These are phyloP conservation scores for Piezodorus guildinii DNA, from an alignment of 1,140 invertebrate species.

Conservation along the genomic window DNA sequence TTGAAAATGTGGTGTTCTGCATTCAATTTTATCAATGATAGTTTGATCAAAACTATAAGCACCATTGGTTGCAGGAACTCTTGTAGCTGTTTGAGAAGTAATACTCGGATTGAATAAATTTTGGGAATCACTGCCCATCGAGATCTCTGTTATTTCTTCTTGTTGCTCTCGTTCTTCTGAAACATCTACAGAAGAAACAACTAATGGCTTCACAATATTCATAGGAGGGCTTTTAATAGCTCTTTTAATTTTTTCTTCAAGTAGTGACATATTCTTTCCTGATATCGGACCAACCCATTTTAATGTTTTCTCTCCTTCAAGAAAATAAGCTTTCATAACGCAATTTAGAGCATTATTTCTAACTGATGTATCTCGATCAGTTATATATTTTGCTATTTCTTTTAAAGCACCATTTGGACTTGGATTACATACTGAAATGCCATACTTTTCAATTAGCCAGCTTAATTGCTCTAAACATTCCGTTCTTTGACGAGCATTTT, in stretches of 20 bases:
- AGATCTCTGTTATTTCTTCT: too few relatives aligned
- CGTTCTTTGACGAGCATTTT: slow-evolving; percentile 87
- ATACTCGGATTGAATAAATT: too few relatives aligned
- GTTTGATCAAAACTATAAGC: slow-evolving; percentile 24
- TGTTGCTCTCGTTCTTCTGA: too few relatives aligned
- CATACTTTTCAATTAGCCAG: slow-evolving; percentile 73
- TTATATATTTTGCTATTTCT: slow-evolving; percentile 86
- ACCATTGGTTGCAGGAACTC: not conserved
- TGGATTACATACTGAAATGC: slow-evolving; percentile 72
- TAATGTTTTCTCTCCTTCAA: slow-evolving; percentile 73
- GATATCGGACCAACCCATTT: slow-evolving; percentile 82
- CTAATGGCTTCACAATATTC: slow-evolving; percentile 29
- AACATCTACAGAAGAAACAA: too few relatives aligned
- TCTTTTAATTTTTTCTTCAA: slow-evolving; percentile 91
- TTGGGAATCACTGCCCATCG: too few relatives aligned
- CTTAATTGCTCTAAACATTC: slow-evolving; percentile 90
- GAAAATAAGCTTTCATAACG: slow-evolving; percentile 77
- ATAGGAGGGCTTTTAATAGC: slow-evolving; percentile 53
- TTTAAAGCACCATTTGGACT: slow-evolving; percentile 52
- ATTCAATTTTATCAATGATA: slow-evolving; percentile 24
- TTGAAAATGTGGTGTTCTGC: not conserved
- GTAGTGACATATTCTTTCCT: slow-evolving; percentile 84
- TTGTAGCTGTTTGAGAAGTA: too few relatives aligned
- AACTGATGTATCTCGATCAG: slow-evolving; percentile 91
- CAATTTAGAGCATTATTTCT: slow-evolving; percentile 90